Evolutionary conservation across 2,797 vertebrate species (phyloP), one percentile per base, ranked within the genome.

Genomic region (Sylvia borin): DNA sequence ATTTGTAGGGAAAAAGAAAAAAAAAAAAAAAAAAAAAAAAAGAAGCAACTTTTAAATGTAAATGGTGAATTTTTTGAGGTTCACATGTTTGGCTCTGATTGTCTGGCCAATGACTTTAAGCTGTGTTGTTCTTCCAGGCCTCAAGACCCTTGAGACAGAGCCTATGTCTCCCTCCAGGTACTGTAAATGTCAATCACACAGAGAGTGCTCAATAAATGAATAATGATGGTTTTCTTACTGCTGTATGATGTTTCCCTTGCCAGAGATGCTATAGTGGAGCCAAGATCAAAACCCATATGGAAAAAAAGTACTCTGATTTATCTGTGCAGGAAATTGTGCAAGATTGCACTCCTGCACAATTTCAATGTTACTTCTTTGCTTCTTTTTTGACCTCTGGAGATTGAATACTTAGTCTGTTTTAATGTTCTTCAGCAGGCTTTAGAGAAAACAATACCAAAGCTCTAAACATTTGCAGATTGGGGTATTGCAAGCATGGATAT

Each of bases 181-280:
- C 65, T 81, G 43, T 91, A 92, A 96, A 96, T 78, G 95, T 92
- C 95, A 93, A 5, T 94, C 79, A 91, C 85, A 55, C 43, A 75
- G 50, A 67, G 25, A 50, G 40, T 11, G 43, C 70, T 75, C 81
- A 83, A 75, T 91, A 93, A 95, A 91, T 96, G 85, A 95, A 92
- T 95, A 93, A 94, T 83, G 54, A 82, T 55, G 54, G n/a, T 13
- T 92, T 84, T 92, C 51, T 92, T 91, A 51, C 65, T 75, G 79
- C 62, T 53, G 13, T 80, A 43, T 58, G 76, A 78, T 76, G 71
- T 68, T 89, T 85, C 88, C 45, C 74, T 93, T 89, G 62, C 55
- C 58, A 84, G 65, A 94, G 60, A 86, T 90, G 90, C 51, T 31
- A 84, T n/a, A 95, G 57, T 58, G 38, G 50, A 90, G 61, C 82